Base-by-base conservation (phyloP, 2,113 vertebrate species). In the Oreochromis niloticus region DNA sequence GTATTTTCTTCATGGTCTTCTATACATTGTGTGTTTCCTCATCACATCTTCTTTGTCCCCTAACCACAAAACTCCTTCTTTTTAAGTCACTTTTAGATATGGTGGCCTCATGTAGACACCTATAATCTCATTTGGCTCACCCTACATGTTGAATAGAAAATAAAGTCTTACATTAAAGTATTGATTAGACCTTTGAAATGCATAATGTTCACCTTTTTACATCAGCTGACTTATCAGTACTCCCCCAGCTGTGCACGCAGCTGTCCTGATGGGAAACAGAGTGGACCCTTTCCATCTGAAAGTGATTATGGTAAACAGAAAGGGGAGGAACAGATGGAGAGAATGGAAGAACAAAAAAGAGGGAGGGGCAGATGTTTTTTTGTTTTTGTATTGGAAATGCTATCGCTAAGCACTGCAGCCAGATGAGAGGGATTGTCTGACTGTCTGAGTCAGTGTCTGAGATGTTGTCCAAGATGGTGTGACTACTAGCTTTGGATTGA, bases 301-400 rank as follows among this genome's bases (percentile, higher is more conserved):
- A 92, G 27, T 87, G 80, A 94, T 96, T 93, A 94, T 87, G 56
- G 92, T 80, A 85, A 86, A 84, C 43, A 43, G 79, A 81, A 84
- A 36, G 81, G 46, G 12, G 81, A 88, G 41, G 30, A 82, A 84
- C 16, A 39, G 24, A 73, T 13, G 50, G 57, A 89, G 57, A 48
- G 81, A 32, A 81, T 14, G 54, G 48, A 81, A 89, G 86, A 48
- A 78, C 66, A 32, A 81, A 6, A 81, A 52, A 78, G 56, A 52
- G 36, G 78, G 63, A 88, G 34, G 63, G n/a, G 66, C 68, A n/a
- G 55, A 81, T 41, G 24, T 56, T 88, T 84, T 81, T 73, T 68
- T 68, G 50, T 83, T 46, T 57, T 84, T 73, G 82, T 81, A 27
- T 48, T 83, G 83, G 81, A 89, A 89, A 16, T 59, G 80, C 57